Evolutionary conservation across 1,140 invertebrate genomes (phyloP), one percentile per base, ranked within the genome.

Genomic region (Caerostris darwini): DNA sequence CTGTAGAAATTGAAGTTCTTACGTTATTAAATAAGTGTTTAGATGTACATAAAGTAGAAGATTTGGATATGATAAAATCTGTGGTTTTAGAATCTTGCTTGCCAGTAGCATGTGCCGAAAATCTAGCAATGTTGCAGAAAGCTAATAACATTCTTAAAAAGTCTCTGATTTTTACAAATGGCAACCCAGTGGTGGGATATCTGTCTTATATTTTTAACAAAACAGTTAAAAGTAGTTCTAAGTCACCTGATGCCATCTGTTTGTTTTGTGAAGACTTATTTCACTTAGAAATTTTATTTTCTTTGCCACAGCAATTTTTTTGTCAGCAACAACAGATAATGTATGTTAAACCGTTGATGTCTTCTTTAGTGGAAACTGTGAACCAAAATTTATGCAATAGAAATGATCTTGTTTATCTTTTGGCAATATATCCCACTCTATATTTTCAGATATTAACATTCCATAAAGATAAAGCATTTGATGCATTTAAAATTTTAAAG

Each of bases 111-210:
- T 92, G 90, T 57, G 14, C 34, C n/a, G 90, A 92, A 53, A 83
- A 85, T 85, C 14, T 12, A n/a, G 3, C 17, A 8, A 56, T 92
- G 58, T 56, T 83, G 4, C 14, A 19, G 2, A 92, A 92, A 92
- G 59, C 67, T 0, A 83, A 81, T 14, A 17, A 14, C n/a, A 92
- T 67, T 85, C 64, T 92, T 10, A 92, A 85, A 64, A n/a, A 92
- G 34, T 34, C 77, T n/a, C 56, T 83, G 3, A 83, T 61, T 19
- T 8, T 67, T 8, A 61, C 57, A 17, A 56, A 83, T 12, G 81
- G 90, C 3, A 83, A 92, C n/a, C 90, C 90, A 17, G 58, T 85
- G 56, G 81, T 92, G 56, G 58, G 57, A 19, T 92, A 92, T 92
- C 56, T 92, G 12, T n/a, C 34, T 8, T 83, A n/a, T 34, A 53